Conservation (phyloP, 2,113 vertebrate genomes). For the Chloebia gouldiae region DNA sequence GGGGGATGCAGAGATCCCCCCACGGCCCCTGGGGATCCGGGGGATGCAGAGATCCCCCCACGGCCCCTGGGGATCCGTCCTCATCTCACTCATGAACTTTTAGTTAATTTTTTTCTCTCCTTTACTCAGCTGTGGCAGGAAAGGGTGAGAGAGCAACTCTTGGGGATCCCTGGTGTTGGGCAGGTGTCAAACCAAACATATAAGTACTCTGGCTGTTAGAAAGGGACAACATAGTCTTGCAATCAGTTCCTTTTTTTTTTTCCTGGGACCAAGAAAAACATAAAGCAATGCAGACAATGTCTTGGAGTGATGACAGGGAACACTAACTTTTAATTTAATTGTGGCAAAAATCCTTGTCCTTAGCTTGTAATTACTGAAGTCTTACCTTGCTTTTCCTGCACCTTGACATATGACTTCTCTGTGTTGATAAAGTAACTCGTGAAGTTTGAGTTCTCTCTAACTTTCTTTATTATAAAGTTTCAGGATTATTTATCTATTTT, state of each 20-base stretch:
- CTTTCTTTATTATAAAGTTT: neutral
- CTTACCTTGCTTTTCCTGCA: neutral
- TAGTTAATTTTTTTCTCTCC: neutral
- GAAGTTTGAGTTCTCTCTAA: neutral
- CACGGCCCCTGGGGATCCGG: no score
- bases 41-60: no score
- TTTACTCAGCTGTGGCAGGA: neutral
- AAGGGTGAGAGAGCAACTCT: accelerated
- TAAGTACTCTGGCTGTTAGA: neutral
- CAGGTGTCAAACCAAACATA: neutral
- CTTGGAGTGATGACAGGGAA: neutral
- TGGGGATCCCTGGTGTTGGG: accelerated
- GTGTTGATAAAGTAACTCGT: neutral
- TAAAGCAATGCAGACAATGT: neutral
- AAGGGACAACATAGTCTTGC: neutral
- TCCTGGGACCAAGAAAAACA: neutral
- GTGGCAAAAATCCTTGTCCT: neutral
- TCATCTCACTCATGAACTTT: neutral
- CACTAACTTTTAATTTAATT: neutral
- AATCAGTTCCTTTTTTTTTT: neutral
- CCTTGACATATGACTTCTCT: neutral
- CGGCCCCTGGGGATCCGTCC: no score
- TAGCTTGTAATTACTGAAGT: neutral
- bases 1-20: no score
- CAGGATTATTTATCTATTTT: neutral